Percentiles rank a stretch among this genome's conserved stretches.
Evolutionary conservation across 2,888 invertebrate genomes (phyloP).

Genomic region (Penaeus monodon): DNA sequence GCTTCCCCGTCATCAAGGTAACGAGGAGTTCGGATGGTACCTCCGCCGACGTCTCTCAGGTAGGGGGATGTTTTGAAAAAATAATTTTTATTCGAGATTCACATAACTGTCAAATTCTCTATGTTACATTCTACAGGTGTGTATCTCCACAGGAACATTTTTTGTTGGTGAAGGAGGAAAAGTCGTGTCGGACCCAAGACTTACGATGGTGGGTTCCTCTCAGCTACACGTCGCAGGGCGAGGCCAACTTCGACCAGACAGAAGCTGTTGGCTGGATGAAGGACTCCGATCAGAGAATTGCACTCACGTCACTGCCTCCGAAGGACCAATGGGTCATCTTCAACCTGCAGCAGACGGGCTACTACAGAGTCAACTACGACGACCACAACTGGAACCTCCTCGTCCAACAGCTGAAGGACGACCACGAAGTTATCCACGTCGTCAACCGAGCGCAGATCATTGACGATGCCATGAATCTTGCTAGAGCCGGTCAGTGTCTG

Average conservation of each 20-base stretch:
- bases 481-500: slow-evolving; percentile 70
- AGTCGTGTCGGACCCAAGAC: slow-evolving; percentile 75
- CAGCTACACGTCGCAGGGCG: slow-evolving; percentile 73
- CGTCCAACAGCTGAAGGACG: slow-evolving; percentile 76
- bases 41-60: slow-evolving; percentile 78
- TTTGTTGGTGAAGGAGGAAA: slow-evolving; percentile 72
- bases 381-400: slow-evolving; percentile 82
- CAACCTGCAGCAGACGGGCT: slow-evolving; percentile 81
- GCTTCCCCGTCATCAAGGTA: slow-evolving; percentile 82
- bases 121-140: slow-evolving; percentile 64
- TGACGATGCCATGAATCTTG: slow-evolving; percentile 76
- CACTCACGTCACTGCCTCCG: slow-evolving; percentile 37
- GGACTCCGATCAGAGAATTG: slow-evolving; percentile 67
- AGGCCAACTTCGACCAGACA: slow-evolving; percentile 73
- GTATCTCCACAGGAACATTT: slow-evolving; percentile 79
- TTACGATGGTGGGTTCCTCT: slow-evolving; percentile 76
- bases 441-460: slow-evolving; percentile 89
- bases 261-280: slow-evolving; percentile 75
- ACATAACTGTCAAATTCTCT: too few relatives aligned
- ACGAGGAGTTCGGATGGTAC: slow-evolving; percentile 75
- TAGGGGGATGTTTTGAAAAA: slow-evolving; percentile 67
- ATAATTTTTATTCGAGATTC: not conserved
- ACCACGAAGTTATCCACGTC: slow-evolving; percentile 78
- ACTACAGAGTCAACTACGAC: slow-evolving; percentile 81
- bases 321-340: slow-evolving; percentile 79